Evolutionary conservation across 2,888 invertebrate species (phyloP).

Genomic region (Tholera decimalis): DNA sequence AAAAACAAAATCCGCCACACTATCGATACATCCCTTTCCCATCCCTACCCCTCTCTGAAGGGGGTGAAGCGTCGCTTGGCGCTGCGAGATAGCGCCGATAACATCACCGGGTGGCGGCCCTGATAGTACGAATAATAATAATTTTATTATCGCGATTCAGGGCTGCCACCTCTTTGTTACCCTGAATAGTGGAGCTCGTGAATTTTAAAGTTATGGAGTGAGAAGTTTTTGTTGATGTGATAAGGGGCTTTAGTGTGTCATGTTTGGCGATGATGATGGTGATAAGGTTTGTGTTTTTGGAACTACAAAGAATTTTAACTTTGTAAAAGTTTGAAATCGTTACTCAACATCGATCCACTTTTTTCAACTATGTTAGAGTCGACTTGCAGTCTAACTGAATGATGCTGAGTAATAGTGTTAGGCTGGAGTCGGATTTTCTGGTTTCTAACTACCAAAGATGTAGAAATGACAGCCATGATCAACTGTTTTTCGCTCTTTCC

Average conservation of each 20-base stretch:
- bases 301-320: neutral
- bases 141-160: slow-evolving; percentile 89
- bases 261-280: neutral
- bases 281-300: neutral
- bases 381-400: too few species aligned
- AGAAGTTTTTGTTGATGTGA: slow-evolving; percentile 34
- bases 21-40: slow-evolving; percentile 69
- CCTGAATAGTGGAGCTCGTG: slow-evolving; percentile 58
- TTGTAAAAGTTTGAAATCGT: neutral
- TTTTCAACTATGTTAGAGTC: too few species aligned
- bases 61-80: slow-evolving; percentile 90
- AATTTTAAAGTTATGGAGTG: slow-evolving; percentile 60
- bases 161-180: slow-evolving; percentile 76
- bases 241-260: slow-evolving; percentile 13
- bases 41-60: slow-evolving; percentile 77
- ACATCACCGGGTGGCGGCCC: slow-evolving; percentile 88
- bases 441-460: too few species aligned
- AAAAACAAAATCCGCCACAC: slow-evolving; percentile 31
- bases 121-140: slow-evolving; percentile 90
- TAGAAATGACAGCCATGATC: too few species aligned
- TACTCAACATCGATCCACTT: too few species aligned
- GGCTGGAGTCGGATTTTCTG: too few species aligned
- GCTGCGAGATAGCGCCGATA: slow-evolving; percentile 89
- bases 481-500: too few species aligned
- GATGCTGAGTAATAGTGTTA: too few species aligned